Conservation (phyloP, 2,113 vertebrate species). For the Dunckerocampus dactyliophorus region DNA sequence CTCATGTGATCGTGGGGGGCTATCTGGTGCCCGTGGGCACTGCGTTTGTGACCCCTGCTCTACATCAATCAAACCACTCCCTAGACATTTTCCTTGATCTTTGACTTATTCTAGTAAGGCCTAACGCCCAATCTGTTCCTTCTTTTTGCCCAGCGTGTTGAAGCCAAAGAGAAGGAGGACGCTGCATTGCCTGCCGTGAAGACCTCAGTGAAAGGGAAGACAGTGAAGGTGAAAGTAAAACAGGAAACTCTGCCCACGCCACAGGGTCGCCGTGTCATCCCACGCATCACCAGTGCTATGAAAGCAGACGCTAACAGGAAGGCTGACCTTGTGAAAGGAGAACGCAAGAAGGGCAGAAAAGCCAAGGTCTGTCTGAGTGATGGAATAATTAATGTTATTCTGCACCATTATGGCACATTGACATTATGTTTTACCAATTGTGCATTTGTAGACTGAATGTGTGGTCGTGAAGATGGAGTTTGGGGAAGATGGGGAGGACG, state of each 20-base stretch:
- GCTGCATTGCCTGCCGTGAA: conserved; percentile 67
- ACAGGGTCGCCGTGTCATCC: conserved; percentile 81
- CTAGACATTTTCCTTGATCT: not conserved
- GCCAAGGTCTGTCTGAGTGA: conserved; percentile 76
- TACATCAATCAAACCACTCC: not conserved
- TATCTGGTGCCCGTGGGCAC: too few species aligned
- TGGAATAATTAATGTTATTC: not conserved
- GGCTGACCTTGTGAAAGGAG: conserved; percentile 59
- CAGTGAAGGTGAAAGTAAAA: conserved; percentile 70
- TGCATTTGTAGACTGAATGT: conserved; percentile 56
- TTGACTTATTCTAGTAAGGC: not conserved
- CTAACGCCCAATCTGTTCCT: too few species aligned
- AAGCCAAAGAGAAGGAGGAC: conserved; percentile 79
- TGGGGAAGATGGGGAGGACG: conserved; percentile 62
- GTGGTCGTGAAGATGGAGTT: conserved; percentile 75
- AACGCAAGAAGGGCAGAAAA: conserved; percentile 68
- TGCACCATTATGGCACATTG: not conserved
- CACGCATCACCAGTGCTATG: conserved; percentile 86
- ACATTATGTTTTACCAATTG: conserved; percentile 1
- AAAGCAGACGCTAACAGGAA: conserved; percentile 87
- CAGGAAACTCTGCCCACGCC: conserved; percentile 85
- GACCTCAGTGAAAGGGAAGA: conserved; percentile 69
- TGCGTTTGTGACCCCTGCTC: too few species aligned
- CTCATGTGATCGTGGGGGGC: too few species aligned
- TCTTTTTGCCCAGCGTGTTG: conserved; percentile 62